A percentile compares a stretch with the other conserved stretches of the same genome.
Conservation (phyloP, 1,140 invertebrate species). For the Zaprionus tsacasi region DNA sequence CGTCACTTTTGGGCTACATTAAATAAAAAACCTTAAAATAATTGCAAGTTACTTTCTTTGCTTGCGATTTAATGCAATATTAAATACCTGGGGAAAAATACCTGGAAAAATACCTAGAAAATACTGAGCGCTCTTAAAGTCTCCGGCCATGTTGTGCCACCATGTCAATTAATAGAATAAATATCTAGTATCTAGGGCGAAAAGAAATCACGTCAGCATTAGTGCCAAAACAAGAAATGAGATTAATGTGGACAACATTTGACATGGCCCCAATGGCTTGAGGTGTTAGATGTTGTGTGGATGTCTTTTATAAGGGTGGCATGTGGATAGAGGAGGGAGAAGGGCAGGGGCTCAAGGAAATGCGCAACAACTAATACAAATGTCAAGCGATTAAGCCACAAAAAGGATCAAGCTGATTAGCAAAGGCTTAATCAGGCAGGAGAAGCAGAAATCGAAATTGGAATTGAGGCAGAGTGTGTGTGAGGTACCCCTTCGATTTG, state of each 20-base stretch:
- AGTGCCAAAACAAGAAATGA: constrained; percentile 60
- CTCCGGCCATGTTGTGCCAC: not conserved
- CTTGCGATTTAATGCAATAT: no score
- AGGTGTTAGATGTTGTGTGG: no score
- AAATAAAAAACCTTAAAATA: no score
- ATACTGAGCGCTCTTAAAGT: not conserved
- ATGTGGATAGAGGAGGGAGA: not conserved
- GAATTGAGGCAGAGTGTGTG: constrained; percentile 8
- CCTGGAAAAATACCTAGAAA: not conserved
- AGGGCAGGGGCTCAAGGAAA: not conserved
- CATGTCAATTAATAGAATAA: constrained; percentile 73
- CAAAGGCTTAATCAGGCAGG: constrained; percentile 57
- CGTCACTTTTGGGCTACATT: no score
- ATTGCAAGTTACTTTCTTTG: no score
- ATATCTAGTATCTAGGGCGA: constrained; percentile 36
- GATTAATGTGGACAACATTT: constrained; percentile 69
- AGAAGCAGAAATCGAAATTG: constrained; percentile 1
- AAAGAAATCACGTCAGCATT: constrained; percentile 53
- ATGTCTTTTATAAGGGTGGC: not conserved
- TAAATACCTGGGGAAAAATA: no score
- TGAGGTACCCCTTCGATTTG: constrained; percentile 56
- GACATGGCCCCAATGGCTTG: constrained; percentile 41
- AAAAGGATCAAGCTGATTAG: constrained; percentile 78
- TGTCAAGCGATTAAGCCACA: constrained; percentile 79
- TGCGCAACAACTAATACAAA: constrained; percentile 68